Percentiles rank a stretch among this genome's conserved stretches.
Conservation (phyloP, 2,888 invertebrate species). For the Lacanobia oleracea region DNA sequence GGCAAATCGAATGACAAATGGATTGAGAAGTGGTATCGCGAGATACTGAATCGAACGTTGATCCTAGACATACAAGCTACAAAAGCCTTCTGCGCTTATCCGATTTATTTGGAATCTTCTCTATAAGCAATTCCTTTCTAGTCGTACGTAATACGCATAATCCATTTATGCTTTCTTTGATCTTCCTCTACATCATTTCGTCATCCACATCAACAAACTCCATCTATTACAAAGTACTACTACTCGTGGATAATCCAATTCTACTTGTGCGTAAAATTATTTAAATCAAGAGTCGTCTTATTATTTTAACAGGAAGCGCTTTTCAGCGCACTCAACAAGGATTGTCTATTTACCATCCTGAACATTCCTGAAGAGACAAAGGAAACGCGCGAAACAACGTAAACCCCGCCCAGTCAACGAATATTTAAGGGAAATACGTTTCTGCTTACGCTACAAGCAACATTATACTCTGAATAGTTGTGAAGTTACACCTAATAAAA, state of each 20-base stretch:
- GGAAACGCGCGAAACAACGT: slow-evolving; percentile 39
- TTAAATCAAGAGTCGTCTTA: slow-evolving; percentile 7
- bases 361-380: slow-evolving; percentile 45
- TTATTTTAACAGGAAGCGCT: slow-evolving; percentile 29
- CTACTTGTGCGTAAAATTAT: slow-evolving; percentile 8
- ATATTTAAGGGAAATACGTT: slow-evolving; percentile 1
- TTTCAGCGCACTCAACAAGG: slow-evolving; percentile 21
- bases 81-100: not conserved
- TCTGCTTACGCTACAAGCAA: slow-evolving; percentile 1
- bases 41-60: not conserved
- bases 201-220: not conserved
- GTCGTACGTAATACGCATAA: not conserved
- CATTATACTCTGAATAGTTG: not conserved
- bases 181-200: not conserved
- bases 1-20: slow-evolving; percentile 26
- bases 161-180: not conserved
- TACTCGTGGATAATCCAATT: not conserved
- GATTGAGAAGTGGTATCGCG: slow-evolving; percentile 2
- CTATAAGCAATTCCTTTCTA: not conserved
- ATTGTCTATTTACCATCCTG: slow-evolving; percentile 34
- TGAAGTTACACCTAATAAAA: slow-evolving; percentile 17
- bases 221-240: not conserved
- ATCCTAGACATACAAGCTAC: not conserved
- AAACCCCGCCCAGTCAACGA: slow-evolving; percentile 44
- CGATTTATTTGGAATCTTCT: not conserved